Evolutionary conservation across 2,113 vertebrate species (phyloP).

Genomic region (Malaclemys terrapin): DNA sequence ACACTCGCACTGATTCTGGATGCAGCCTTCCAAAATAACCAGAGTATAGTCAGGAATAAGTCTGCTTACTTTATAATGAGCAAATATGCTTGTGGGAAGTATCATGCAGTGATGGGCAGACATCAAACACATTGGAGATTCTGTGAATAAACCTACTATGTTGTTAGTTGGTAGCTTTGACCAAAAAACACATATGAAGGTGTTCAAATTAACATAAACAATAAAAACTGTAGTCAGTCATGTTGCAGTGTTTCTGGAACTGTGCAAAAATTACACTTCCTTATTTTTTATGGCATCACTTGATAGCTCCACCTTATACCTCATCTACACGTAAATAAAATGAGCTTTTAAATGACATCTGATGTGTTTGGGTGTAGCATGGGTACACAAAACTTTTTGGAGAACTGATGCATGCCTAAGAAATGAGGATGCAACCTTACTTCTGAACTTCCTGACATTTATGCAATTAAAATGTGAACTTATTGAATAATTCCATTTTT

Average conservation of each 20-base stretch:
- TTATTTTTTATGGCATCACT: no score
- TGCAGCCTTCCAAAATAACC: conserved; percentile 68
- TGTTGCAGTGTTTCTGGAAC: no score
- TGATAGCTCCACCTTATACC: no score
- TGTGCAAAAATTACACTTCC: no score
- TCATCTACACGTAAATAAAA: no score
- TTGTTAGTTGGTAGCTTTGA: conserved; percentile 36
- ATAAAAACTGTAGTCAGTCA: no score
- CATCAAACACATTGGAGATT: conserved; percentile 65
- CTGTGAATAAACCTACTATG: conserved; percentile 6
- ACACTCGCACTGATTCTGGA: conserved; percentile 73
- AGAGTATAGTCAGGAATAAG: conserved; percentile 57
- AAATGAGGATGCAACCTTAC: not conserved
- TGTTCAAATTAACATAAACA: no score
- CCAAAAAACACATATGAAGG: not conserved
- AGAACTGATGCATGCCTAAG: no score
- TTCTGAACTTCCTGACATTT: not conserved
- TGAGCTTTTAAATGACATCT: no score
- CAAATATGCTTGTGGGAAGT: conserved; percentile 71
- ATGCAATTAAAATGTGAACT: not conserved
- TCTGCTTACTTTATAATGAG: conserved; percentile 71
- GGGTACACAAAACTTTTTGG: no score
- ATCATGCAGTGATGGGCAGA: conserved; percentile 65
- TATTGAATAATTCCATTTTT: not conserved
- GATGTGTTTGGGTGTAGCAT: no score